Base-by-base conservation (phyloP, 2,888 invertebrate species). In the Hydraecia micacea region DNA sequence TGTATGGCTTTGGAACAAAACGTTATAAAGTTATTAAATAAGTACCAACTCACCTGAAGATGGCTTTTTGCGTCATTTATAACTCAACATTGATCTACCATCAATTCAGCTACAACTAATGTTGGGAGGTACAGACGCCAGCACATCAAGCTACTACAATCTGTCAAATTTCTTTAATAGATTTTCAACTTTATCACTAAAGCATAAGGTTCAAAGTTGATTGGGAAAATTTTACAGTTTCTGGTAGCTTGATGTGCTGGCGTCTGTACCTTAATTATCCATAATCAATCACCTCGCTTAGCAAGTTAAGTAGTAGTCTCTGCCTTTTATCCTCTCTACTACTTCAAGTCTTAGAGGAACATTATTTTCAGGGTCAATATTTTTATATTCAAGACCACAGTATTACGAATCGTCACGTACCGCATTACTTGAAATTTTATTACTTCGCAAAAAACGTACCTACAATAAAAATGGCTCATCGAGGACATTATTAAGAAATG, bases 401-500 rank as follows among this genome's bases (percentile, higher is more conserved):
- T 58, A 81, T 71, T 58, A 42, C 32, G 36, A 74, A 73, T 68
- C 32, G 79, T 66, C 79, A 79, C 86, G 73, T 86, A 49, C 36
- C 39, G 67, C 67, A 46, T 68, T 71, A 68, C 68, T 82, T 67
- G 73, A 83, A 85, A 83, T 79, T 83, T 85, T 74, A 72, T 79
- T 86, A 71, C 73, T 86, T 75, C 39, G 15, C 86, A 72, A 74
- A 79, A 84, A 79, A 76, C 73, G 73, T 79, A 32, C 32, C 32
- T 32, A 71, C 78, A 74, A 39, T 63, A 42, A 79, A 83, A 85
- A 79, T 86, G 75, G 83, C 74, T 79, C 83, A 85, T 85, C 66
- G 60, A 85, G 65, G 49, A 66, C 75, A 67, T 86, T 83, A 85
- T 83, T 85, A 85, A 76, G 79, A 83, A 79, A 86, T 74, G 83